Base-by-base conservation (phyloP, 2,888 invertebrate species). In the Serrognathus titanus region DNA sequence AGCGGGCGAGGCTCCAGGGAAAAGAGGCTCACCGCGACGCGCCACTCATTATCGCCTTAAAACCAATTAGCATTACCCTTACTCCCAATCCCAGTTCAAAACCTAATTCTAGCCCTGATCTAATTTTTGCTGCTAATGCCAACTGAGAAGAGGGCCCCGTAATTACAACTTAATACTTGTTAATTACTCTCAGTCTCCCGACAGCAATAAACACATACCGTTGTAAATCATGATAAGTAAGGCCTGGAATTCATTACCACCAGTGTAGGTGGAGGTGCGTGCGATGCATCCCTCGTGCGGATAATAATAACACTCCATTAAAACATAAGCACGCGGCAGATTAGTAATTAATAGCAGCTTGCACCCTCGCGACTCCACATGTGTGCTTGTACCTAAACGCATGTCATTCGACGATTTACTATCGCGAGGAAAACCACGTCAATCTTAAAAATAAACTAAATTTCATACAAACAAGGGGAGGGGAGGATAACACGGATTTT, bases 231-330 rank as follows among this genome's bases (percentile, higher is more conserved):
- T 64, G 63, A 58, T 66, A 63, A 65, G 63, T 61, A 62, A 63
- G 58, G 61, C 57, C 51, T 53, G 55, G 61, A 59, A 64, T 64
- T 64, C 64, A 64, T 64, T 64, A 61, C 53, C 31, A 51, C 41
- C 48, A 49, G 57, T 46, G 56, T 57, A 62, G 63, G 66, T 65
- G 56, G 63, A 63, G 55, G 61, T 65, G 59, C 58, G 63, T 63
- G 63, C 55, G 61, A 60, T 61, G 60, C 64, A 67, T 67, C 66
- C 68, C 67, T 65, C 60, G 63, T 63, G 64, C 63, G 66, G 66
- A 65, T 66, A 69, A 69, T 70, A 69, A 69, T 69, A 70, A 69
- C 68, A 68, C 69, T 68, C 68, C 67, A 70, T 70, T 70, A 71
- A 69, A 71, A 70, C 68, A 66, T 69, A 69, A 70, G 70, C 68